These are phyloP conservation scores for Ophraella communa DNA, from an alignment of 2,888 invertebrate species.

Conservation along the genomic window DNA sequence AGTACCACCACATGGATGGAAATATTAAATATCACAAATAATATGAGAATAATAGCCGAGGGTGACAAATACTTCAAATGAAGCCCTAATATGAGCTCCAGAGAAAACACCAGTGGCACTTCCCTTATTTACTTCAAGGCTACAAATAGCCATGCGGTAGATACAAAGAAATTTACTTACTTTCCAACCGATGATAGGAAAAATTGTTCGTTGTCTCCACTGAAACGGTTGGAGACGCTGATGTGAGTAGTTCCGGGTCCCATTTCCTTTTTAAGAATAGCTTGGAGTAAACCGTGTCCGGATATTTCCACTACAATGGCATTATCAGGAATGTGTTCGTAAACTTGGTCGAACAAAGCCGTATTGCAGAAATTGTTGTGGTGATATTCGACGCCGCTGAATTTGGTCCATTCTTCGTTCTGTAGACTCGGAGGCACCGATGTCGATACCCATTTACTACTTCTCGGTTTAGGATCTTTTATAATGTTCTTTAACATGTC, in stretches of 20 bases:
- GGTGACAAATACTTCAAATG: too few relatives aligned
- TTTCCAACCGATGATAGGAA: conserved; percentile 49
- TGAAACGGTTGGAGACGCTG: conserved; percentile 71
- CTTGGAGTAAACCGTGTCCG: conserved; percentile 83
- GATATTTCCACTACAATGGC: conserved; percentile 85
- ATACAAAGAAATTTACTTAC: conserved; percentile 21
- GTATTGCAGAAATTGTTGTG: conserved; percentile 80
- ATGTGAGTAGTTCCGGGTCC: conserved; percentile 69
- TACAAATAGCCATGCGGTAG: too few relatives aligned
- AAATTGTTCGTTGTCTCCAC: conserved; percentile 66
- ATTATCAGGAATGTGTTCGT: conserved; percentile 75
- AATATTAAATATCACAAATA: too few relatives aligned
- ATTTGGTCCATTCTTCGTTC: conserved; percentile 68
- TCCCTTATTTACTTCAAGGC: too few relatives aligned
- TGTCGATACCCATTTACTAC: conserved; percentile 82
- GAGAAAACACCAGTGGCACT: too few relatives aligned
- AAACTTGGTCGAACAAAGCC: conserved; percentile 74
- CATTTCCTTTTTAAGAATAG: conserved; percentile 77
- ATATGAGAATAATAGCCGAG: too few relatives aligned
- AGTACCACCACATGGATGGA: too few relatives aligned
- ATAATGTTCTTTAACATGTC: conserved; percentile 70
- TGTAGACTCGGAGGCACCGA: conserved; percentile 67
- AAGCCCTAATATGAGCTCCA: too few relatives aligned
- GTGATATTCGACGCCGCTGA: conserved; percentile 83
- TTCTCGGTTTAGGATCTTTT: conserved; percentile 69